Conservation (phyloP, 2,888 invertebrate genomes). For the Macaria liturata region DNA sequence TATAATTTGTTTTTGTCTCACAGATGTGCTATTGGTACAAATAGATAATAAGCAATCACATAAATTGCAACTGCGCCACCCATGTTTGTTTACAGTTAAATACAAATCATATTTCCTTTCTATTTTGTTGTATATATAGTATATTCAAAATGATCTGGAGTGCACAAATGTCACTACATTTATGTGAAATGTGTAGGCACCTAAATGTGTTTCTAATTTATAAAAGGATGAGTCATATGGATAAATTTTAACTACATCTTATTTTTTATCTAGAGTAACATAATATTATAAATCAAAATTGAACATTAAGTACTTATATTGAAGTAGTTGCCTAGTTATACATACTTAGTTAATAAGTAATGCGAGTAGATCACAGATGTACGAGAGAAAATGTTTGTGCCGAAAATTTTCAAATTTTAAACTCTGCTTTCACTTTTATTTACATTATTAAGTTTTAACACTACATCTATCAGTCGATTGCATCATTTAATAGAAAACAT, state of each 20-base stretch:
- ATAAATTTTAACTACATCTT: slow-evolving; percentile 12
- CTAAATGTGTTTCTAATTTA: background rate
- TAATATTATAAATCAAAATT: slow-evolving; percentile 5
- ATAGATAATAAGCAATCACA: no score
- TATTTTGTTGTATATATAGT: no score
- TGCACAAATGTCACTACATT: no score
- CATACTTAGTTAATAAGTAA: slow-evolving; percentile 31
- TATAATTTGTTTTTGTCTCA: no score
- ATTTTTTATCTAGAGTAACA: slow-evolving; percentile 1
- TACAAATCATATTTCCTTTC: no score
- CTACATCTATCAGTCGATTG: slow-evolving; percentile 79
- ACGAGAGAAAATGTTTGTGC: slow-evolving; percentile 55
- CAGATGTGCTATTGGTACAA: no score
- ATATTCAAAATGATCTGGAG: no score
- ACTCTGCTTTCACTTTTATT: slow-evolving; percentile 33
- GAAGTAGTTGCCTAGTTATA: background rate
- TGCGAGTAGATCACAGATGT: slow-evolving; percentile 65
- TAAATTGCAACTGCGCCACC: no score
- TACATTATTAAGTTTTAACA: slow-evolving; percentile 49
- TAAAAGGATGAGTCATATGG: slow-evolving; percentile 6
- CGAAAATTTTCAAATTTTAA: slow-evolving; percentile 39
- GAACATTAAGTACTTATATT: slow-evolving; percentile 18
- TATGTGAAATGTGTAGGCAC: no score
- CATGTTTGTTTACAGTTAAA: no score
- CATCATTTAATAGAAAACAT: slow-evolving; percentile 54